Evolutionary conservation across 1,140 invertebrate genomes (phyloP).

Genomic region (Cryptotermes secundus): DNA sequence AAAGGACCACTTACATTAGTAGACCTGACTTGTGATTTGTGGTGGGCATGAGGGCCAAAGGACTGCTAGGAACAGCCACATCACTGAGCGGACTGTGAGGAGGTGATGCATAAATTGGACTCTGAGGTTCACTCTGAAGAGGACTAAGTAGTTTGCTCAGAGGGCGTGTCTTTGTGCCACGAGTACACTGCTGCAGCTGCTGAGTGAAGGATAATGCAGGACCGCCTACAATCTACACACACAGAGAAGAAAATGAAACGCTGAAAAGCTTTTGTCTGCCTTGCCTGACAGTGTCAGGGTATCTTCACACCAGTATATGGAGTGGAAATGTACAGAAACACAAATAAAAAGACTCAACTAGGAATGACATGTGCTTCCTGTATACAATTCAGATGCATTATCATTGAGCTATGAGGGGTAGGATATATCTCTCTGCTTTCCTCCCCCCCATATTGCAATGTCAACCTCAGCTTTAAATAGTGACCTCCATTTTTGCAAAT

Average conservation of each 20-base stretch:
- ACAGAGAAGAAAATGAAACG: not conserved
- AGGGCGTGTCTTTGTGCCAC: constrained; percentile 58
- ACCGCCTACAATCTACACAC: constrained; percentile 12
- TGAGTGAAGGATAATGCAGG: constrained; percentile 66
- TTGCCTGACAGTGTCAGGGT: too few relatives aligned
- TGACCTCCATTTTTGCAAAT: too few relatives aligned
- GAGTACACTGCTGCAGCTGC: constrained; percentile 68
- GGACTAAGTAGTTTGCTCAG: constrained; percentile 64
- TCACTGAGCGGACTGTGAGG: constrained; percentile 80
- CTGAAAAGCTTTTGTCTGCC: too few relatives aligned
- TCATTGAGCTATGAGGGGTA: too few relatives aligned
- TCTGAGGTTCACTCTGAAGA: constrained; percentile 72
- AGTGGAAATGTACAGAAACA: too few relatives aligned
- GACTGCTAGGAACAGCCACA: constrained; percentile 46
- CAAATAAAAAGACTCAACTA: too few relatives aligned
- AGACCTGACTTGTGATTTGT: constrained; percentile 1
- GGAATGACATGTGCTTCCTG: too few relatives aligned
- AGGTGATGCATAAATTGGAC: constrained; percentile 80
- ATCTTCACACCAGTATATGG: too few relatives aligned
- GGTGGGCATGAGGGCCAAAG: not conserved
- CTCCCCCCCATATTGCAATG: too few relatives aligned
- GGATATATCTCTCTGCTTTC: too few relatives aligned
- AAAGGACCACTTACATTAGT: constrained; percentile 1
- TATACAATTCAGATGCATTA: too few relatives aligned
- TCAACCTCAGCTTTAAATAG: too few relatives aligned